phyloP scores from a whole-genome alignment of 2,113 vertebrate species.

The Rhabdomys dilectus region DNA sequence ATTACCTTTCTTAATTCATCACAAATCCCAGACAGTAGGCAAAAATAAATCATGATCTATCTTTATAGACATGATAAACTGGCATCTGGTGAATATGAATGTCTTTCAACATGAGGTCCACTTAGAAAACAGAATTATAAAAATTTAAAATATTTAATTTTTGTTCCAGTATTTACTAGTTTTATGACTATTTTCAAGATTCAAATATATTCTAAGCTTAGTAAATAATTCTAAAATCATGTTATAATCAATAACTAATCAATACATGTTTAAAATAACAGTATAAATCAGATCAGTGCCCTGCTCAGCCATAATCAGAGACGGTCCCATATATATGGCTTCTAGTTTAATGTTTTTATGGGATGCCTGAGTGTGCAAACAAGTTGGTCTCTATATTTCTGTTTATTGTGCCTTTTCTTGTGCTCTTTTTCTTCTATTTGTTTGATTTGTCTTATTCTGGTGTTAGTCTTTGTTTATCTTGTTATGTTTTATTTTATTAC shows the following conservation, averaged over 20 bases:
- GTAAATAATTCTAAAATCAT: constrained; percentile 33
- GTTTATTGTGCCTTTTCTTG: background rate
- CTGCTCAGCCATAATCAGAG: background rate
- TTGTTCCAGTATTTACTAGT: constrained; percentile 17
- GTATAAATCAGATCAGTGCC: background rate
- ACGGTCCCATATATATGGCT: background rate
- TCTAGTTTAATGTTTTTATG: background rate
- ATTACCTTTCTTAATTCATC: constrained; percentile 62
- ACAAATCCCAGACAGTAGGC: background rate
- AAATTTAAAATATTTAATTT: background rate
- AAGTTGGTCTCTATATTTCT: background rate
- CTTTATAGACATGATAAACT: constrained; percentile 53
- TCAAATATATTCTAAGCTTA: background rate
- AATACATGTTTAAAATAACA: constrained; percentile 8
- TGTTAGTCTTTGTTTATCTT: background rate
- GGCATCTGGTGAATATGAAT: constrained; percentile 35
- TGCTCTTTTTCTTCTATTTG: background rate
- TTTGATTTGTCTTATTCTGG: background rate
- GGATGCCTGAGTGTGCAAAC: background rate
- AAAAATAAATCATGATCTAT: constrained; percentile 69
- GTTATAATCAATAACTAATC: background rate
- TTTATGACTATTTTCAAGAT: background rate
- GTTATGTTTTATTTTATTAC: background rate
- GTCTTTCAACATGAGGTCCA: constrained; percentile 2
- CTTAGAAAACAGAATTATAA: constrained; percentile 29